A percentile compares a stretch with the other conserved stretches of the same genome.
phyloP scores from a whole-genome alignment of 2,888 invertebrate species.

The Tetranychus truncatus region DNA sequence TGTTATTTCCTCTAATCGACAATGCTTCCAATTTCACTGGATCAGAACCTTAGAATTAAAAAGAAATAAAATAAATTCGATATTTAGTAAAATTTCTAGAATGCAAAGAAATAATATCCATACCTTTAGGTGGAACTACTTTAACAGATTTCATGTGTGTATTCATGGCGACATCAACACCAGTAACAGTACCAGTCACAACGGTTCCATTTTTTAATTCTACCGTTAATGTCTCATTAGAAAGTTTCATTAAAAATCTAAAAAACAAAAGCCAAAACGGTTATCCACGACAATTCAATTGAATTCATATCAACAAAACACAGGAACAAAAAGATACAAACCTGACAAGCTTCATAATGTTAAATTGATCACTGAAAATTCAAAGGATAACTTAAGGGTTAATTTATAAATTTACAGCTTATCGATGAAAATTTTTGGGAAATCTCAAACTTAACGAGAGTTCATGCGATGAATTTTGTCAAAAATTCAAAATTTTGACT shows the following conservation, averaged over 20 bases:
- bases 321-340: not conserved
- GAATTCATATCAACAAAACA: not conserved
- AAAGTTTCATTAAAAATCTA: conserved; percentile 88
- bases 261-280: not conserved
- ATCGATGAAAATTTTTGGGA: too few relatives aligned
- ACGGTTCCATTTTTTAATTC: conserved; percentile 92
- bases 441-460: too few relatives aligned
- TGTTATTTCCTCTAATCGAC: conserved; percentile 86
- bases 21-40: conserved; percentile 81
- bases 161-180: conserved; percentile 99
- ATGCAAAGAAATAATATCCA: not conserved
- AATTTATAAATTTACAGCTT: too few relatives aligned
- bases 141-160: conserved; percentile 96
- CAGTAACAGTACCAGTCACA: conserved; percentile 35
- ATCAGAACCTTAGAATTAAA: conserved; percentile 64
- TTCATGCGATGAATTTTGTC: too few relatives aligned
- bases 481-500: too few relatives aligned
- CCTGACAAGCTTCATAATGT: too few relatives aligned
- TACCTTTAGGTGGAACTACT: conserved; percentile 45
- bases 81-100: not conserved
- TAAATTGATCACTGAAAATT: too few relatives aligned
- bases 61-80: not conserved
- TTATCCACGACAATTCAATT: not conserved
- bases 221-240: conserved; percentile 96
- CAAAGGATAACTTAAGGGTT: too few relatives aligned